These are phyloP conservation scores for Plectrocnemia conspersa DNA, from an alignment of 1,140 invertebrate genomes.

Conservation along the genomic window DNA sequence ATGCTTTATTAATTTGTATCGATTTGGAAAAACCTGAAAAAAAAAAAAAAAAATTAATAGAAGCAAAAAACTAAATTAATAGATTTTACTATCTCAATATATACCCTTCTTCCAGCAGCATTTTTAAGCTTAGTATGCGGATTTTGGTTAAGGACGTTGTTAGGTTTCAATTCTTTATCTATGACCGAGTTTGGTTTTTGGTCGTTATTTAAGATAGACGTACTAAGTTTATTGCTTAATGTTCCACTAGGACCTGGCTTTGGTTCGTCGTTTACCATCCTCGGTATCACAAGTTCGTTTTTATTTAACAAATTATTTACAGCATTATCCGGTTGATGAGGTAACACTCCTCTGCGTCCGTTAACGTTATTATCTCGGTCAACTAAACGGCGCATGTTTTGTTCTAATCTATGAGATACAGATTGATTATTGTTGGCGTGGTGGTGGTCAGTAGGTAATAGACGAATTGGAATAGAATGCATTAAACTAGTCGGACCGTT, in stretches of 20 bases:
- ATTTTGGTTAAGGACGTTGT: slow-evolving; percentile 7
- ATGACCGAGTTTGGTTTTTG: slow-evolving; percentile 1
- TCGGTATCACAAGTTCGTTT: slow-evolving; percentile 31
- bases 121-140: neutral
- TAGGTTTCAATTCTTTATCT: slow-evolving; percentile 9
- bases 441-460: slow-evolving; percentile 42
- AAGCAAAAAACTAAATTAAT: neutral
- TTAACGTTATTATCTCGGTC: slow-evolving; percentile 71
- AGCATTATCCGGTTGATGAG: slow-evolving; percentile 35
- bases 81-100: neutral
- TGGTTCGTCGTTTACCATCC: slow-evolving; percentile 35
- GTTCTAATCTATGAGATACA: slow-evolving; percentile 44
- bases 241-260: slow-evolving; percentile 23
- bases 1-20: slow-evolving; percentile 47
- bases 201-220: neutral
- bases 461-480: slow-evolving; percentile 46
- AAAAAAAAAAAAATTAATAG: slow-evolving; percentile 17
- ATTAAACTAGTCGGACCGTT: slow-evolving; percentile 48
- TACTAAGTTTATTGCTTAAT: neutral
- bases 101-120: slow-evolving; percentile 4
- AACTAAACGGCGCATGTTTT: slow-evolving; percentile 47
- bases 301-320: slow-evolving; percentile 30
- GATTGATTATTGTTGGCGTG: slow-evolving; percentile 42
- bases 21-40: slow-evolving; percentile 46
- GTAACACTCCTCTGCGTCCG: slow-evolving; percentile 60